Conservation (phyloP, 1,140 invertebrate species). For the Pogonognathellus flavescens region DNA sequence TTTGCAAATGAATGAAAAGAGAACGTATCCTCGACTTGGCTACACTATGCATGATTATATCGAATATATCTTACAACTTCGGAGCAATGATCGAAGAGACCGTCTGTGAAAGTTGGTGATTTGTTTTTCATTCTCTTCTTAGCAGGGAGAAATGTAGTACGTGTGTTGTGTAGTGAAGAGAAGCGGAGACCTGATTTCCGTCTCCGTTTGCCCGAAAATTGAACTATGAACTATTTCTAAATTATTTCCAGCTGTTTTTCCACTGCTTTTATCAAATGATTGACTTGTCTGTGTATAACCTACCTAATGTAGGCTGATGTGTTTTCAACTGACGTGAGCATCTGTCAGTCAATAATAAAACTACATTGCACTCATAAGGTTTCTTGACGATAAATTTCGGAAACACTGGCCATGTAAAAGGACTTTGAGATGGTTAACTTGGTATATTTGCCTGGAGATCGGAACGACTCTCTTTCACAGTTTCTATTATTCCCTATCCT, state of each 20-base stretch:
- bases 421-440: slow-evolving; percentile 23
- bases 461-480: neutral
- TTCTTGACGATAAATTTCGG: slow-evolving; percentile 23
- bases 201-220: neutral
- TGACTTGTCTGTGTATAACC: neutral
- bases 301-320: neutral
- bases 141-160: neutral
- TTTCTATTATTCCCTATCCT: slow-evolving; percentile 12
- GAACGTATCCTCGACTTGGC: slow-evolving; percentile 25
- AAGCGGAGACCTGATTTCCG: slow-evolving; percentile 1
- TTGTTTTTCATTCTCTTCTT: neutral
- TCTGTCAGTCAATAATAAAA: slow-evolving; percentile 48
- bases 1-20: slow-evolving; percentile 48
- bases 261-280: neutral
- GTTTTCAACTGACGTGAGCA: slow-evolving; percentile 3
- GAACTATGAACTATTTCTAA: neutral
- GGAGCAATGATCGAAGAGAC: slow-evolving; percentile 27
- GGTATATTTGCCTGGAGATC: neutral
- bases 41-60: neutral
- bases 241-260: neutral
- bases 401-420: slow-evolving; percentile 52
- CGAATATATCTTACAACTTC: neutral
- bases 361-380: slow-evolving; percentile 47
- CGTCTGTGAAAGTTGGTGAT: neutral
- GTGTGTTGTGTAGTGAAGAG: neutral